Conservation (phyloP, 2,888 invertebrate species). For the Malthinus flaveolus region DNA sequence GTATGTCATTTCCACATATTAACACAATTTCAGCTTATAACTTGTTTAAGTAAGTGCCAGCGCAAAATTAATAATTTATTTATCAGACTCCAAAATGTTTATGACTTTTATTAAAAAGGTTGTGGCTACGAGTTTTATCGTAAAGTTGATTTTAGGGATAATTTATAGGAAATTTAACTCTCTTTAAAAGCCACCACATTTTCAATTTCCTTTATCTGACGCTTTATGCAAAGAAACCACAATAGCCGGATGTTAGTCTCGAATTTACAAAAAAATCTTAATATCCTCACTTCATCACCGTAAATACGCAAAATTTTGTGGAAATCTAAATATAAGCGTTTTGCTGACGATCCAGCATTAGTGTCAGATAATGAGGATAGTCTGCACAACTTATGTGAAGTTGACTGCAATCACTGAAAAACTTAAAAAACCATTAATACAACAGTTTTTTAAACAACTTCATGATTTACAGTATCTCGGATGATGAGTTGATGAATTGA, state of each 20-base stretch:
- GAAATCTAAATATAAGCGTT: too few relatives aligned
- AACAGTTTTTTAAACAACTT: too few relatives aligned
- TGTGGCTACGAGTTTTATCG: not conserved
- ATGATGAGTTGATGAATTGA: too few relatives aligned
- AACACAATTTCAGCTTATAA: not conserved
- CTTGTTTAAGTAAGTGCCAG: not conserved
- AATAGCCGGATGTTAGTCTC: constrained; percentile 18
- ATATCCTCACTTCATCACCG: too few relatives aligned
- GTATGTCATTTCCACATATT: constrained; percentile 9
- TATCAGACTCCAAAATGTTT: not conserved
- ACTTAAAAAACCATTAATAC: too few relatives aligned
- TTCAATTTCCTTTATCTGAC: constrained; percentile 22
- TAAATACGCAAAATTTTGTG: too few relatives aligned
- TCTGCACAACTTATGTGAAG: too few relatives aligned
- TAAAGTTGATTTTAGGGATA: constrained; percentile 13
- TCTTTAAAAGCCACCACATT: constrained; percentile 13
- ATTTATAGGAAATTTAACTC: constrained; percentile 21
- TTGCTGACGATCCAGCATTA: too few relatives aligned
- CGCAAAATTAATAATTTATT: not conserved
- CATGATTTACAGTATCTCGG: too few relatives aligned
- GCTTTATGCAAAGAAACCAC: constrained; percentile 17
- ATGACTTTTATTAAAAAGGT: not conserved
- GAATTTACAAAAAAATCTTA: constrained; percentile 12
- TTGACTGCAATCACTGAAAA: too few relatives aligned
- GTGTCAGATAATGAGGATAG: too few relatives aligned